Percentiles rank a stretch among this genome's conserved stretches.
Conservation (phyloP, 2,113 vertebrate species). For the Dicerorhinus sumatrensis region DNA sequence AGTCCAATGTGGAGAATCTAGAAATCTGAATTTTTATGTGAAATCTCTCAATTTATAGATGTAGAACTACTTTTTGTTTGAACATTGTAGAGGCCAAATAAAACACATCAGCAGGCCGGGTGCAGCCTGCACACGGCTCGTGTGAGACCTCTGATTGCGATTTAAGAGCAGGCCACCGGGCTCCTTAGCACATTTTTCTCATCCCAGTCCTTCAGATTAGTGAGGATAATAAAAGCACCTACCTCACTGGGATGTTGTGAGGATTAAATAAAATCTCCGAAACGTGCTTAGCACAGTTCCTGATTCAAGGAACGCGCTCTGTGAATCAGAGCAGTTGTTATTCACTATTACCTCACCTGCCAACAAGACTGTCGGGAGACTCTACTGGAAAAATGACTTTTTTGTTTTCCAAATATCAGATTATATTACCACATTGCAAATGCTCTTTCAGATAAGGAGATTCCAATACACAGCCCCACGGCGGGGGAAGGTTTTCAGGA, state of each 20-base stretch:
- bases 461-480: background rate
- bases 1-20: background rate
- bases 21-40: background rate
- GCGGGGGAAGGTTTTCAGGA: background rate
- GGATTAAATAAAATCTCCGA: background rate
- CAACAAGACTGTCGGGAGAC: background rate
- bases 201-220: background rate
- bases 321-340: background rate
- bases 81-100: background rate
- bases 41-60: background rate
- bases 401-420: conserved; percentile 25
- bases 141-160: background rate
- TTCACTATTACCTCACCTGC: background rate
- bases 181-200: background rate
- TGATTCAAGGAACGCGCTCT: background rate
- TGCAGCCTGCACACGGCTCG: background rate
- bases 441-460: background rate
- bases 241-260: background rate
- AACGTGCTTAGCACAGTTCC: background rate
- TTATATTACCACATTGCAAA: background rate
- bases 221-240: background rate
- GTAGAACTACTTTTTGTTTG: background rate
- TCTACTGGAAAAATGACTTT: background rate
- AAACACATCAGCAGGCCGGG: background rate
- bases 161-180: background rate